These are phyloP conservation scores for Vanessa cardui DNA, from an alignment of 2,888 invertebrate species.

Conservation along the genomic window DNA sequence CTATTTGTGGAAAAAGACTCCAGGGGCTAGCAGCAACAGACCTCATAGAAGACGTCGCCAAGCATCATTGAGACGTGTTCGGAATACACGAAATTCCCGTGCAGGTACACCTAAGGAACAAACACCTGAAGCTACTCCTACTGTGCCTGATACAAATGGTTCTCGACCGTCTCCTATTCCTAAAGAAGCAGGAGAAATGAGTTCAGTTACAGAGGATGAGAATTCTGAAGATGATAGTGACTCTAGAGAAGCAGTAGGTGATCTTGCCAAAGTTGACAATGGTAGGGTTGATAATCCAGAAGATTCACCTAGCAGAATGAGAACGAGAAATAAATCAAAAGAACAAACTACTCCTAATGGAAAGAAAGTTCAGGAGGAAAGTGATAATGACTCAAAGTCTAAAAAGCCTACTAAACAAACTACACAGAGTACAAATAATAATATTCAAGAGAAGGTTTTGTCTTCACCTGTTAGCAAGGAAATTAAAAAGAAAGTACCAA, in stretches of 20 bases:
- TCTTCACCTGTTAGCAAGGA: constrained; percentile 73
- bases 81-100: constrained; percentile 93
- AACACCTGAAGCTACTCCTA: constrained; percentile 83
- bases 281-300: constrained; percentile 88
- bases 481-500: constrained; percentile 70
- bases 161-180: constrained; percentile 86
- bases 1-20: constrained; percentile 99
- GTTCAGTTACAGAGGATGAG: constrained; percentile 93
- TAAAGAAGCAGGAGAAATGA: constrained; percentile 87
- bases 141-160: constrained; percentile 78
- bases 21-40: constrained; percentile 97
- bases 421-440: constrained; percentile 72
- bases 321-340: constrained; percentile 92
- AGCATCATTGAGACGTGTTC: constrained; percentile 92
- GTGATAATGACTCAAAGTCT: constrained; percentile 74
- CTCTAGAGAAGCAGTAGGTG: constrained; percentile 89
- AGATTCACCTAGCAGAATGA: constrained; percentile 93
- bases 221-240: constrained; percentile 98
- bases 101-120: constrained; percentile 90
- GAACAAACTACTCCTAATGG: constrained; percentile 84
- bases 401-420: constrained; percentile 60
- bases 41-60: constrained; percentile 95
- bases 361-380: constrained; percentile 76
- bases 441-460: constrained; percentile 66
- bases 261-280: constrained; percentile 92